These are phyloP conservation scores for Rhopalosiphum maidis DNA, from an alignment of 1,140 invertebrate genomes.

Conservation along the genomic window DNA sequence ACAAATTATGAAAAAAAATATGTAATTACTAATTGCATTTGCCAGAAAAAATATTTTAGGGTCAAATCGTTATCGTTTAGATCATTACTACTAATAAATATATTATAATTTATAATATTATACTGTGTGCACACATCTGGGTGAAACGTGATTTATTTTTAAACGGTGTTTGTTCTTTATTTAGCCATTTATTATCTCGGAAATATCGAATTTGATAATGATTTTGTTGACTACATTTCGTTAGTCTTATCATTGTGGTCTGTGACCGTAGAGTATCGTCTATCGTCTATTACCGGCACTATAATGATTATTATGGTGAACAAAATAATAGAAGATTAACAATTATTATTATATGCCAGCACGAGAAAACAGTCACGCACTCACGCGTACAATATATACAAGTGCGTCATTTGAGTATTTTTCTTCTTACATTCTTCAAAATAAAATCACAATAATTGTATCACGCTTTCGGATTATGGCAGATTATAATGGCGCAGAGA, in stretches of 20 bases:
- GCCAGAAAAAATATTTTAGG: neutral
- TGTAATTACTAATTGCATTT: too few species aligned
- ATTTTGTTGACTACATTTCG: slow-evolving; percentile 25
- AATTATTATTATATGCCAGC: neutral
- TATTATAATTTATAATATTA: neutral
- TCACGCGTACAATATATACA: neutral
- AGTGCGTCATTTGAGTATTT: slow-evolving; percentile 35
- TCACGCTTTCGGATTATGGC: neutral
- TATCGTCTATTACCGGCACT: neutral
- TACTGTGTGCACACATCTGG: neutral
- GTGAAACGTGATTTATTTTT: slow-evolving; percentile 11
- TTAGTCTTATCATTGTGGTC: neutral
- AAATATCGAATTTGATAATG: slow-evolving; percentile 20
- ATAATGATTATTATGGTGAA: neutral
- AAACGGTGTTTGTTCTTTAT: neutral
- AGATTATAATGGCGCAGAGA: slow-evolving; percentile 2
- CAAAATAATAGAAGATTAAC: neutral
- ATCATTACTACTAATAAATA: neutral
- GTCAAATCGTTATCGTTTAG: neutral
- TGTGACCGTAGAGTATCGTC: slow-evolving; percentile 32
- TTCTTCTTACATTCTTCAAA: neutral
- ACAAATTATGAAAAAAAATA: too few species aligned
- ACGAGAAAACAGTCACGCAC: neutral
- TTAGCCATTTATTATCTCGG: neutral
- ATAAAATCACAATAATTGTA: slow-evolving; percentile 36